A percentile compares a stretch with the other conserved stretches of the same genome.
These are phyloP conservation scores for Torymus auratus DNA, from an alignment of 2,888 invertebrate genomes.

Conservation along the genomic window DNA sequence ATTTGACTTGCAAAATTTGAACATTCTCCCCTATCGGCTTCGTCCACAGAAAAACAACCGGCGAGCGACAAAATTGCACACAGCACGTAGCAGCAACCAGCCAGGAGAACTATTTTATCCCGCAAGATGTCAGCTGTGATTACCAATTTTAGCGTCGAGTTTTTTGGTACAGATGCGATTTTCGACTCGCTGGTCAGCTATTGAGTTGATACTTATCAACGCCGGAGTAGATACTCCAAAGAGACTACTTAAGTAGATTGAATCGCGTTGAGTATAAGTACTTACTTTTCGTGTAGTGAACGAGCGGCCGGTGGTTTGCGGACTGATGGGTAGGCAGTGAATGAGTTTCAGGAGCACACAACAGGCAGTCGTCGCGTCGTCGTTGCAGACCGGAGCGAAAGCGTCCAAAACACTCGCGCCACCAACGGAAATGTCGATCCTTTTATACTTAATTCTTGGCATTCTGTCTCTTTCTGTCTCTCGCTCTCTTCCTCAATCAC, in stretches of 20 bases:
- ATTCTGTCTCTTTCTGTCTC: conserved; percentile 23
- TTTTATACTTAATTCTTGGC: conserved; percentile 32
- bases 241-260: too few relatives aligned
- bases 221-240: too few relatives aligned
- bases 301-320: background rate
- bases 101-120: conserved; percentile 21
- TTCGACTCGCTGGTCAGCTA: too few relatives aligned
- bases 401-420: conserved; percentile 54
- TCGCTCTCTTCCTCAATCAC: background rate
- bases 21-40: conserved; percentile 42
- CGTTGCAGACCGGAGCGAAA: background rate
- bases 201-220: too few relatives aligned
- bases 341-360: too few relatives aligned
- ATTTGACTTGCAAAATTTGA: conserved; percentile 58
- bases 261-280: background rate
- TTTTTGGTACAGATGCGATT: background rate
- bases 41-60: conserved; percentile 18
- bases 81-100: too few relatives aligned
- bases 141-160: conserved; percentile 5
- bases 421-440: conserved; percentile 46
- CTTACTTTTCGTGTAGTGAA: conserved; percentile 3
- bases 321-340: background rate
- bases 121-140: conserved; percentile 51
- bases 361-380: too few relatives aligned
- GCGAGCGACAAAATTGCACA: background rate